Percentiles rank a stretch among this genome's conserved stretches.
Conservation (phyloP, 2,797 vertebrate genomes). For the Chelon labrosus region DNA sequence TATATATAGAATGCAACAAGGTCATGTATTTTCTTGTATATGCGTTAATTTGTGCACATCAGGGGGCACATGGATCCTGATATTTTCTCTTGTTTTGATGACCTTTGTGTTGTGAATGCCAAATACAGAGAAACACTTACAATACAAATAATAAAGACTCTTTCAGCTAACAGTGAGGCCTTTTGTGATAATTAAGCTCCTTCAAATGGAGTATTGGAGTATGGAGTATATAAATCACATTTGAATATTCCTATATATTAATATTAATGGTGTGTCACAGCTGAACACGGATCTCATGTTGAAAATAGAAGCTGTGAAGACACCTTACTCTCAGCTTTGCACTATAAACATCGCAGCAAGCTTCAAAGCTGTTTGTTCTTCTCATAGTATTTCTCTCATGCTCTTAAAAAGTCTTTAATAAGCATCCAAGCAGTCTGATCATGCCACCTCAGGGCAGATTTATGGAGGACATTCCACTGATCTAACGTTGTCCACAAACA, state of each 20-base stretch:
- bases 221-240: no score
- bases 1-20: constrained; percentile 45
- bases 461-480: constrained; percentile 8
- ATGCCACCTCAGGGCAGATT: constrained; percentile 19
- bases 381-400: background rate
- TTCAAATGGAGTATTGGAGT: no score
- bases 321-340: background rate
- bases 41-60: constrained; percentile 29
- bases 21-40: constrained; percentile 45
- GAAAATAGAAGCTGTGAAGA: background rate
- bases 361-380: background rate
- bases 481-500: constrained; percentile 4
- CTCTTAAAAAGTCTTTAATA: constrained; percentile 25
- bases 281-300: no score
- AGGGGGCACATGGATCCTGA: constrained; percentile 28
- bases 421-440: constrained; percentile 10
- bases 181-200: background rate
- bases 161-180: background rate
- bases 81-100: constrained; percentile 16
- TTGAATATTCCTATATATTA: no score
- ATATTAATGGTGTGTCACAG: no score
- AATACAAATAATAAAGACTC: constrained; percentile 4
- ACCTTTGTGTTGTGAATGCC: constrained; percentile 3
- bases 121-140: background rate
- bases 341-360: background rate